phyloP scores from a whole-genome alignment of 2,888 invertebrate species.

The Callosobruchus maculatus region DNA sequence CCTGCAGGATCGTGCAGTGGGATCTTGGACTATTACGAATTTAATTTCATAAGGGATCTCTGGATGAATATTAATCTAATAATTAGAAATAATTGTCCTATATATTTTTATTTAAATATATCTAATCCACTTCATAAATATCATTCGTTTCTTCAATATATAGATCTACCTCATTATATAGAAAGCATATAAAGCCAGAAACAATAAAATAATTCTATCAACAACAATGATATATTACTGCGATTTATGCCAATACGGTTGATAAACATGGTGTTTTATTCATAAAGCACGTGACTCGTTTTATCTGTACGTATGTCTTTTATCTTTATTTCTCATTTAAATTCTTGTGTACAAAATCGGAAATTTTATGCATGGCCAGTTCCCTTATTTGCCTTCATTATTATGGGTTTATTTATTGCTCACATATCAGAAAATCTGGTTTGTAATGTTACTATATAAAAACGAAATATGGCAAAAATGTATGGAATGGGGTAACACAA shows the following conservation, averaged over 20 bases:
- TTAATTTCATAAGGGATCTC: too few species aligned
- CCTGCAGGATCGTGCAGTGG: too few species aligned
- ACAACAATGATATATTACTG: not conserved
- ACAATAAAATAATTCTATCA: not conserved
- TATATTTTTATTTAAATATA: not conserved
- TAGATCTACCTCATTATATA: not conserved
- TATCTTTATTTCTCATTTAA: not conserved
- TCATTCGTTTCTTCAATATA: not conserved
- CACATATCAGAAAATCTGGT: not conserved
- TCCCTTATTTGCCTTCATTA: not conserved
- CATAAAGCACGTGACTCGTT: not conserved
- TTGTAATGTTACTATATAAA: too few species aligned
- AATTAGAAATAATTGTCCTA: too few species aligned
- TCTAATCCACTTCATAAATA: not conserved
- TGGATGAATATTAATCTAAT: too few species aligned
- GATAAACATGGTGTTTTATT: not conserved
- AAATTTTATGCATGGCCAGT: not conserved
- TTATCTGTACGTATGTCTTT: not conserved
- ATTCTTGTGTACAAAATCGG: not conserved
- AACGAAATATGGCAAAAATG: too few species aligned
- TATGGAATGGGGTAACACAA: too few species aligned
- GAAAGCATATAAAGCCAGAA: not conserved
- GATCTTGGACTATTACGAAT: too few species aligned
- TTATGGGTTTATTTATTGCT: not conserved
- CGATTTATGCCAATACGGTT: not conserved